Conservation (phyloP, 2,113 vertebrate genomes). For the Brachyhypopomus occidentalis region DNA sequence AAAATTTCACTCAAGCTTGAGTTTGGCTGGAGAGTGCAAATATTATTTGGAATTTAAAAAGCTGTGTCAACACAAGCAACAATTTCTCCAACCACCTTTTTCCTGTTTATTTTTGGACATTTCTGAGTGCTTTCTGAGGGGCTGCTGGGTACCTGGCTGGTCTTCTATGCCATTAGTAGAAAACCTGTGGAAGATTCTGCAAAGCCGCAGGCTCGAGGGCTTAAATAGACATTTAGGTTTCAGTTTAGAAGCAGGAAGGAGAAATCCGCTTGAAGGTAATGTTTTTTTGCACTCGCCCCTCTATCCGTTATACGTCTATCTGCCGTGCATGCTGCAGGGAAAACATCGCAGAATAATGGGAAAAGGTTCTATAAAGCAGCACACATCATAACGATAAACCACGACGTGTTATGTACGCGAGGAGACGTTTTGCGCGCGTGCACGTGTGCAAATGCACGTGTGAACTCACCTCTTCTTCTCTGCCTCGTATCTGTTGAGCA, state of each 20-base stretch:
- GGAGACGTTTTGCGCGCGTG: no score
- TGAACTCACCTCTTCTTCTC: slow-evolving; percentile 92
- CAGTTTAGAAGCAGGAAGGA: no score
- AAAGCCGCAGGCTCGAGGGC: no score
- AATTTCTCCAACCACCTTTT: neutral
- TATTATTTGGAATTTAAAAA: neutral
- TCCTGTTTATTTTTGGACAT: neutral
- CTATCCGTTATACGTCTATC: neutral
- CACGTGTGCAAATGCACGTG: neutral
- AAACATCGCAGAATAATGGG: neutral
- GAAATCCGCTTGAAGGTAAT: neutral
- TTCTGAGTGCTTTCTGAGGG: neutral
- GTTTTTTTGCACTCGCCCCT: neutral
- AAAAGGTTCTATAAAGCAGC: neutral
- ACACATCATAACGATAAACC: neutral
- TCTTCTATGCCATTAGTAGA: neutral
- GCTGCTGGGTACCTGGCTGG: neutral
- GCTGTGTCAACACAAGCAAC: slow-evolving; percentile 6
- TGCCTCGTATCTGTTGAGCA: slow-evolving; percentile 87
- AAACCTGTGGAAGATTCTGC: no score
- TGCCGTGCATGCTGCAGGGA: neutral
- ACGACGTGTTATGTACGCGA: neutral
- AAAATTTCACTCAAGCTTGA: slow-evolving; percentile 1
- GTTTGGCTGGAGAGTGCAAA: neutral
- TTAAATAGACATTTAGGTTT: no score